Conservation (phyloP, 2,113 vertebrate species). For the Trichomycterus rosablanca region DNA sequence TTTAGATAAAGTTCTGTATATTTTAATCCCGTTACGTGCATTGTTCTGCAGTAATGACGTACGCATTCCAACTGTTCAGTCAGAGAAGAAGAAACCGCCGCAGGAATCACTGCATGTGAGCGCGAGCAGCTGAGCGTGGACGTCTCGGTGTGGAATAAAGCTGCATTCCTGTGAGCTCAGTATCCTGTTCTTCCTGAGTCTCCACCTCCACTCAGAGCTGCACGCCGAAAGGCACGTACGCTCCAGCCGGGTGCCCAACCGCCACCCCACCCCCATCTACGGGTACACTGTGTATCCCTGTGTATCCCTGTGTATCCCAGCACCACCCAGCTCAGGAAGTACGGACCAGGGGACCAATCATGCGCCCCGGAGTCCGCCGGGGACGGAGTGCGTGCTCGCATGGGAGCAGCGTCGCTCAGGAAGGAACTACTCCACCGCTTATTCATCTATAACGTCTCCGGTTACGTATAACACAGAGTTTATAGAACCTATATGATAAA, state of each 20-base stretch:
- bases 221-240: conserved; percentile 64
- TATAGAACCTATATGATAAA: too few relatives aligned
- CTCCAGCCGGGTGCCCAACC: conserved; percentile 42
- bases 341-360: conserved; percentile 69
- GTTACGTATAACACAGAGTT: neutral
- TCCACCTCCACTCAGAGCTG: conserved; percentile 58
- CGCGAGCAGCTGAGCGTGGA: conserved; percentile 13
- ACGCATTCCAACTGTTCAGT: too few relatives aligned
- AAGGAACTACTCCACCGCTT: neutral
- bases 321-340: conserved; percentile 74
- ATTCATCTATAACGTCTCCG: neutral
- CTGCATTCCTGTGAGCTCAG: conserved; percentile 67
- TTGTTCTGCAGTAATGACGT: too few relatives aligned
- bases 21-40: too few relatives aligned
- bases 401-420: neutral
- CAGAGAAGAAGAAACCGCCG: too few relatives aligned
- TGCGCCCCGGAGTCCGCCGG: conserved; percentile 56
- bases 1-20: too few relatives aligned
- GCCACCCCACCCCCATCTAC: conserved; percentile 20
- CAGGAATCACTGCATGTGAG: conserved; percentile 13
- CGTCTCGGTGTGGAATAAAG: conserved; percentile 40
- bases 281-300: conserved; percentile 55
- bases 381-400: conserved; percentile 26
- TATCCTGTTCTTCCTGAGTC: conserved; percentile 66
- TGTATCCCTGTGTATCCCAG: conserved; percentile 57